Evolutionary conservation across 2,113 vertebrate species (phyloP).

Genomic region (Pholis gunnellus): DNA sequence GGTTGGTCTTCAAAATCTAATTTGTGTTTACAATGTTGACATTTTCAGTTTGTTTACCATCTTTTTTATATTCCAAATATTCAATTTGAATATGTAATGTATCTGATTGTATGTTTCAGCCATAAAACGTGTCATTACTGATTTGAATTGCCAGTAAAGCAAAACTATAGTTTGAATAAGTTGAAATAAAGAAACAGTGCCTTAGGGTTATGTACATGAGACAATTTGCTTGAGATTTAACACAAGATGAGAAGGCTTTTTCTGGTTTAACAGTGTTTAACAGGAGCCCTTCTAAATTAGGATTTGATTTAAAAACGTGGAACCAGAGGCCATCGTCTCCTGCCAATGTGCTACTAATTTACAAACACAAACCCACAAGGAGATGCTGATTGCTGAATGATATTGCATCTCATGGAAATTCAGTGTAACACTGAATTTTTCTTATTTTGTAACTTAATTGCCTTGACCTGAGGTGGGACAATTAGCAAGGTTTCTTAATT

Average conservation of each 20-base stretch:
- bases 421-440: not conserved
- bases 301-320: not conserved
- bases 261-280: not conserved
- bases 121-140: not conserved
- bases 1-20: not conserved
- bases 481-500: constrained; percentile 14
- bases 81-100: not conserved
- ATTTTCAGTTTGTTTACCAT: not conserved
- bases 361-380: not conserved
- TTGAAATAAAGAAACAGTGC: not conserved
- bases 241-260: not conserved
- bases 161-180: not conserved
- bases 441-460: not conserved
- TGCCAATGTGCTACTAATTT: not conserved
- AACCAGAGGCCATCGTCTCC: not conserved
- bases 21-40: not conserved
- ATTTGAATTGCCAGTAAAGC: not conserved
- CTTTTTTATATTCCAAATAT: not conserved
- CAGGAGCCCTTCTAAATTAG: not conserved
- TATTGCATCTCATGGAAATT: not conserved
- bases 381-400: not conserved
- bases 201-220: not conserved
- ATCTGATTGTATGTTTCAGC: not conserved
- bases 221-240: not conserved
- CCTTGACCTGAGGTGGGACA: not conserved